Base-by-base conservation (phyloP, 2,888 invertebrate genomes). In the Chrysotoxum bicinctum region DNA sequence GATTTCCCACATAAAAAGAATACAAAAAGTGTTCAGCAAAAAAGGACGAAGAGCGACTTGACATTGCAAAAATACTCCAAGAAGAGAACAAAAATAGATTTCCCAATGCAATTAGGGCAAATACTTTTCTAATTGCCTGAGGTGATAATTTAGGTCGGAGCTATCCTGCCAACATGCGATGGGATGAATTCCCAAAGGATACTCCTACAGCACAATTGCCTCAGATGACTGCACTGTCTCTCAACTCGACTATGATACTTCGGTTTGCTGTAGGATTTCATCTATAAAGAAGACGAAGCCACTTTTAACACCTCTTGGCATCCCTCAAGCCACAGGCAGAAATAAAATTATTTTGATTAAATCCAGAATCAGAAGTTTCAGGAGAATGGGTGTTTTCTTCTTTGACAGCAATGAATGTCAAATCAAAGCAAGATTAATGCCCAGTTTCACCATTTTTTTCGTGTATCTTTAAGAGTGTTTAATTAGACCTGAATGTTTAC, bases 91-190 rank as follows among this genome's bases (percentile, higher is more conserved):
- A 37, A 37, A 48, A 30, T 40, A 68, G 62, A 72, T 64, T 81
- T 66, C 82, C 82, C 72, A 73, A 62, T 77, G 68, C 82, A 82
- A 82, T 82, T 82, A 82, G 54, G 23, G 40, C 77, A 77, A 82
- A 82, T 82, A 50, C 82, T 77, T 77, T 82, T 82, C 82, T 82
- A 82, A 82, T 82, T 82, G 82, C 82, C 77, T 58, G 77, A 82
- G 82, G 82, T 82, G 82, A 77, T 82, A 77, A 82, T 82, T 77
- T 77, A 50, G 82, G 82, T 72, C 77, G 72, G 66, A 35, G 52
- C 60, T 16, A 58, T 43, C 45, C 45, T 50, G 16, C 52, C 26
- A 19, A 50, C 40, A 37, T 12, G 26, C 26, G 12, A 45, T 35
- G 30, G 48, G 5, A 81, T 43, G 45, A 40, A 69, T 43, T 21